Base-by-base conservation (phyloP, 2,888 invertebrate genomes). In the Lagria hirta region DNA sequence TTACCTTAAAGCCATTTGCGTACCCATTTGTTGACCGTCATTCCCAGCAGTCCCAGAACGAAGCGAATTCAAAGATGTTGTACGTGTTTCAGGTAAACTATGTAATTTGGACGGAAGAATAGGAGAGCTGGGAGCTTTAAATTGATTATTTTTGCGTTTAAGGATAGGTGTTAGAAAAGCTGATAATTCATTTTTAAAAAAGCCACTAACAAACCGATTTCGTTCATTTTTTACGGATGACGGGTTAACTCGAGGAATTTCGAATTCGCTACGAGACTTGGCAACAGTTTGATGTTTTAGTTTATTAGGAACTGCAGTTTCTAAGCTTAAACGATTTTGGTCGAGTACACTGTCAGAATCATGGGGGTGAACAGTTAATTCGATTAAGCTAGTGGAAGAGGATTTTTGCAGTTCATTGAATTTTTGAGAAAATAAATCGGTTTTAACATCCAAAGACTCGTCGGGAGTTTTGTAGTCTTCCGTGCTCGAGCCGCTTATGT, bases 91-190 rank as follows among this genome's bases (percentile, higher is more conserved):
- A 35, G 61, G 62, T 48, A 57, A 55, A 43, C 60, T 59, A 40
- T 51, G 53, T 32, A 51, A 42, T 33, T 62, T 54, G 43, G 52
- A 49, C 43, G 56, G 57, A 24, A 54, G 55, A 33, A 60, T 42
- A 11, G 64, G 63, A 28, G 64, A 61, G 24, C 46, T 48, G 16
- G 65, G 65, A 36, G 60, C 35, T 59, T 63, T 65, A 43, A 61
- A 60, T 11, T 51, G 48, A 42, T 23, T 17, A 16, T 26, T 32
- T 40, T 62, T 61, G 8, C 80, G 62, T 61, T 76, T 74, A 40
- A 78, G 76, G 24, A 78, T 71, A 32, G 81, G 81, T 43, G 81
- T 81, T 50, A 80, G 66, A 59, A 80, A 80, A 46, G 75, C 75
- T 65, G 79, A 77, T 46, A 80, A 60, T 36, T 69, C 66, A 2